Evolutionary conservation across 2,888 invertebrate species (phyloP).

Genomic region (Coremacera marginata): DNA sequence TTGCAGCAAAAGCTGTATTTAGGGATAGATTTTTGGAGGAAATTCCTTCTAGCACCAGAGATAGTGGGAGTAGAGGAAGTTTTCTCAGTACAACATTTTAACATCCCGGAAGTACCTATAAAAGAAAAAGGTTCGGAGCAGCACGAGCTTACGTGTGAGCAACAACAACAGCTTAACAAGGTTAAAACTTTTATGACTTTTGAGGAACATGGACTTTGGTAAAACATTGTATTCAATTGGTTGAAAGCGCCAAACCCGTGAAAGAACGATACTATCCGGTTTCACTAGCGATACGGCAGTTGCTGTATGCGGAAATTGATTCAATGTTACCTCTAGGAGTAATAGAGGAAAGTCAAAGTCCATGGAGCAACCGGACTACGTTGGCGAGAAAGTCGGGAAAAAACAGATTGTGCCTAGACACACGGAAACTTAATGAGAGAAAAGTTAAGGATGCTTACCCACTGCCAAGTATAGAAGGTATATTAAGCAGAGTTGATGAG

Average conservation of each 20-base stretch:
- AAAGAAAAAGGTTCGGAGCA: neutral
- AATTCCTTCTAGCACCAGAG: neutral
- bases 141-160: neutral
- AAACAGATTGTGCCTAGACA: conserved; percentile 34
- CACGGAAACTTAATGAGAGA: conserved; percentile 36
- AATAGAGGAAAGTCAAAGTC: neutral
- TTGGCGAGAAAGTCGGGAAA: conserved; percentile 19
- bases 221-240: neutral
- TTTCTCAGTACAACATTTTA: no score
- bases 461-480: conserved; percentile 28
- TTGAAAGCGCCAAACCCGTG: neutral
- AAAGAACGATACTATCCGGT: neutral
- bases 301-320: neutral
- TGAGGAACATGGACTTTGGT: no score
- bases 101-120: neutral
- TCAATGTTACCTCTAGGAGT: neutral
- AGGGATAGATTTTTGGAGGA: neutral
- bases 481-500: conserved; percentile 25
- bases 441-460: no score
- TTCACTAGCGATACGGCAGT: neutral
- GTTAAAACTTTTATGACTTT: neutral
- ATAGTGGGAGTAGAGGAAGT: no score
- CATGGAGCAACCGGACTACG: neutral
- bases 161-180: neutral
- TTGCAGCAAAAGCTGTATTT: neutral